Evolutionary conservation across 1,140 invertebrate genomes (phyloP).

Genomic region (Adelges cooleyi): DNA sequence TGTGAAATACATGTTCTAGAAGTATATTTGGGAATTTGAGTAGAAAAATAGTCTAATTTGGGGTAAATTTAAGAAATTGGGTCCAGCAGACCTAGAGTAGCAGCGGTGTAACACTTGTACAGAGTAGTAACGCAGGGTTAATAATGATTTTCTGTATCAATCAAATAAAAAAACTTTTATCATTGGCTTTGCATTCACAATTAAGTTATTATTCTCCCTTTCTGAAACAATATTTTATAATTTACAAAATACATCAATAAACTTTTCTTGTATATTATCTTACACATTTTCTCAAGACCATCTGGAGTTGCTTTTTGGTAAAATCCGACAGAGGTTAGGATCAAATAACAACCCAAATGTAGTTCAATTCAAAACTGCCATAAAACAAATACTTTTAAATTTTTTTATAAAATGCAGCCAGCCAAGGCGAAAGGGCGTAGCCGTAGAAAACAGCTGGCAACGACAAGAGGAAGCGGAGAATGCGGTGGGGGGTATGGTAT

Average conservation of each 20-base stretch:
- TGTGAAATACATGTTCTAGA: too few relatives aligned
- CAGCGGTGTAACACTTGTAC: too few relatives aligned
- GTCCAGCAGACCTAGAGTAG: too few relatives aligned
- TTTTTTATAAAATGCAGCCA: not conserved
- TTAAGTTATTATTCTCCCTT: not conserved
- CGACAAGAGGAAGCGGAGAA: too few relatives aligned
- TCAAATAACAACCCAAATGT: not conserved
- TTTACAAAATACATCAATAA: not conserved
- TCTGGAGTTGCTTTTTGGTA: not conserved
- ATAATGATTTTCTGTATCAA: not conserved
- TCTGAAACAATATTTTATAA: not conserved
- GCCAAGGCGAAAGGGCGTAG: not conserved
- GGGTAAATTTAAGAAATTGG: too few relatives aligned
- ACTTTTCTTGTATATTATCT: not conserved
- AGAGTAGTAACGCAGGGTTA: too few relatives aligned
- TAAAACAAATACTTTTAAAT: not conserved
- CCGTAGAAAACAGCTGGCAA: too few relatives aligned
- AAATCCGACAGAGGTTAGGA: not conserved
- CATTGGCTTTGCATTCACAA: not conserved
- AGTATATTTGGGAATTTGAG: too few relatives aligned
- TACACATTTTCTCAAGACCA: not conserved
- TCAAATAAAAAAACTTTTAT: constrained; percentile 5
- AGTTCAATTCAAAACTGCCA: not conserved
- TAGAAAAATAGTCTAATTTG: too few relatives aligned
- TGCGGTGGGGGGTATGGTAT: too few relatives aligned